Conservation (phyloP, 2,888 invertebrate genomes). For the Thysanoteuthis rhombus region DNA sequence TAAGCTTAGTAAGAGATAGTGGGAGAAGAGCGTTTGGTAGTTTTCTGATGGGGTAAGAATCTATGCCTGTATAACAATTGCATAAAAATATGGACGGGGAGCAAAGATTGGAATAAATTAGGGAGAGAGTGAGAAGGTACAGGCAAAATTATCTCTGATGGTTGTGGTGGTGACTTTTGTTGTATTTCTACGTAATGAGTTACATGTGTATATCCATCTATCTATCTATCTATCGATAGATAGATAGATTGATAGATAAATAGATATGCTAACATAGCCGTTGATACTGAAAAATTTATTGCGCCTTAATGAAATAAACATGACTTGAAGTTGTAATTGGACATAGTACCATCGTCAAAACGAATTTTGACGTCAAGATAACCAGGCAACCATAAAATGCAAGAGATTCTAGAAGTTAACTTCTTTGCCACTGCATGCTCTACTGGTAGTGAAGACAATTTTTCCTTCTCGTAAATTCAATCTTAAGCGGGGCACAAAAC, state of each 20-base stretch:
- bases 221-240: neutral
- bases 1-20: too few relatives aligned
- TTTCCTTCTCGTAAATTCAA: neutral
- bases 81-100: too few relatives aligned
- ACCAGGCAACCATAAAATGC: constrained; percentile 12
- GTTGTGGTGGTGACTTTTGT: too few relatives aligned
- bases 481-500: neutral
- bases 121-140: too few relatives aligned
- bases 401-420: neutral
- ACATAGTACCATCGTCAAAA: neutral
- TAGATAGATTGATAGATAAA: neutral
- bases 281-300: neutral
- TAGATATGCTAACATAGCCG: neutral
- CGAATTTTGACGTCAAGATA: neutral
- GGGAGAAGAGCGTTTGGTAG: too few relatives aligned
- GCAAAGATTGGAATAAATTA: too few relatives aligned
- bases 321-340: neutral
- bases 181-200: too few relatives aligned
- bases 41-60: too few relatives aligned
- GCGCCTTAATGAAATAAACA: neutral
- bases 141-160: too few relatives aligned
- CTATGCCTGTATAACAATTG: too few relatives aligned
- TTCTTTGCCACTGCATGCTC: neutral
- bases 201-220: neutral
- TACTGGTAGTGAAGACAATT: neutral